Evolutionary conservation across 37 sponge, comb jelly and placozoan genomes (phyloP), one percentile per base, ranked within the genome.

Genomic region (Crambe crambe): DNA sequence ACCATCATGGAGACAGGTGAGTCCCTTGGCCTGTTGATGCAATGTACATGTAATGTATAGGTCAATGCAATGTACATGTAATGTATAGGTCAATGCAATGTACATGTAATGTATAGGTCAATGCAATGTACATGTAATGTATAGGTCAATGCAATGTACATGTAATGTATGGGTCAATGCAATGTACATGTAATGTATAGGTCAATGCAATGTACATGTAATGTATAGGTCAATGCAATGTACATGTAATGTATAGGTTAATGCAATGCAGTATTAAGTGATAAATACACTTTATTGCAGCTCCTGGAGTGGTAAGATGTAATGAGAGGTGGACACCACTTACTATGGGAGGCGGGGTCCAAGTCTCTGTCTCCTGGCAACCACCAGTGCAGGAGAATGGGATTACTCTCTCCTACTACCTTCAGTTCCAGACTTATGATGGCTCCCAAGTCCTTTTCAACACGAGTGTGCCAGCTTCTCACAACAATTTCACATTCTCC

Each of bases 1-100:
- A 65, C 67, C 35, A 63, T 62, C 25, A 27, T 32, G 37, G 76
- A 76, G 34, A 37, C 27, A 76, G 76, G 76, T 76, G 54, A 25
- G 31, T 23, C 51, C 12, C 12, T 47, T 10, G 76, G n/a, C n/a
- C n/a, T 37, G 63, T 25, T 61, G 56, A 42, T 29, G 42, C 8
- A 61, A 61, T 61, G 63, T 23, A 61, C n/a, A 20, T 61, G 25
- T 23, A 23, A 29, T 23, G 5, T 61, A 21, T 29, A 29, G 4
- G 30, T 61, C n/a, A n/a, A 42, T 29, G 42, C 8, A 61, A 61
- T 61, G 63, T 23, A 61, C n/a, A 20, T 61, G 25, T 23, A 23
- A 29, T 23, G 5, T 61, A 21, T 29, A 29, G 4, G 63, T 25
- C 62, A 38, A 42, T 29, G 42, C 8, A 61, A 61, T 61, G 63